phyloP scores from a whole-genome alignment of 2,797 vertebrate genomes.

The Potorous gilbertii region DNA sequence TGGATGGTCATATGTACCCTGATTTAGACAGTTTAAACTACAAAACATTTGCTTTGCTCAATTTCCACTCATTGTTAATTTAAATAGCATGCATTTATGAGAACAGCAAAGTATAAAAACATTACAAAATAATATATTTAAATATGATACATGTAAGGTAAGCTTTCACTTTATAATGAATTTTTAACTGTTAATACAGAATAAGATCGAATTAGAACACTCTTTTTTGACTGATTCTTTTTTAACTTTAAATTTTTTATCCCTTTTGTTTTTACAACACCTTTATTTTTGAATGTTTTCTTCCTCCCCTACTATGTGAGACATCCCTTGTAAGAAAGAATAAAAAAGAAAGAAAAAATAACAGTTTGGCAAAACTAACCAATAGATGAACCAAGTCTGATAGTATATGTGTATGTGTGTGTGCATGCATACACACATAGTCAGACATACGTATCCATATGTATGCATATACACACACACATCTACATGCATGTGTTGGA shows the following conservation, averaged over 20 bases:
- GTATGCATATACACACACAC: not conserved
- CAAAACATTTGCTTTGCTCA: not conserved
- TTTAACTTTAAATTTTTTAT: not conserved
- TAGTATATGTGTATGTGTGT: not conserved
- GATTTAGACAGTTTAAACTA: accelerated
- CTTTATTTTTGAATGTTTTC: not conserved
- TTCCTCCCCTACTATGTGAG: not conserved
- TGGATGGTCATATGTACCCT: not conserved
- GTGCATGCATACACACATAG: accelerated
- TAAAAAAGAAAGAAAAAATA: not conserved
- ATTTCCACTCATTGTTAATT: too few relatives aligned
- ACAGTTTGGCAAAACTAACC: not conserved
- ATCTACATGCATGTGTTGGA: not conserved
- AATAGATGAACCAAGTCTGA: not conserved
- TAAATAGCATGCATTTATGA: not conserved
- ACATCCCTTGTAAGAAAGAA: not conserved
- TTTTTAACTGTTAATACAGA: not conserved
- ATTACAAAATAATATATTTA: not conserved
- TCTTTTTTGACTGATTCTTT: not conserved
- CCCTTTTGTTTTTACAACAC: not conserved
- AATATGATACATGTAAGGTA: not conserved
- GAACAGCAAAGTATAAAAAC: not conserved
- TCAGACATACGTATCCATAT: not conserved
- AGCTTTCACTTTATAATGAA: not conserved
- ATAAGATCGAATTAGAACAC: not conserved